These are phyloP conservation scores for Anorthoa munda DNA, from an alignment of 2,888 invertebrate genomes.

Conservation along the genomic window DNA sequence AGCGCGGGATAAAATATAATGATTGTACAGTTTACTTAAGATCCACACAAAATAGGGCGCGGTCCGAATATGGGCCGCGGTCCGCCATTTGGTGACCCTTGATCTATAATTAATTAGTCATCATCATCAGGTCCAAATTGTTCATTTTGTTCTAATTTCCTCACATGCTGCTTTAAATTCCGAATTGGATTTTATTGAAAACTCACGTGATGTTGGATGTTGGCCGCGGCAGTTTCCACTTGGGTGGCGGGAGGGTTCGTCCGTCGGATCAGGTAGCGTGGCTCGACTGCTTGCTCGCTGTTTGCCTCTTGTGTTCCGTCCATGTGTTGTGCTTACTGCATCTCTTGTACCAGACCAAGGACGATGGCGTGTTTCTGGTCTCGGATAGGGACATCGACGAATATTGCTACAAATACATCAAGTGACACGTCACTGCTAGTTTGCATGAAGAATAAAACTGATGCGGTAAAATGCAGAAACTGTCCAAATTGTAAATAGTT, in stretches of 20 bases:
- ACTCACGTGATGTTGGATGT: constrained; percentile 76
- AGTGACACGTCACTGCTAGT: constrained; percentile 70
- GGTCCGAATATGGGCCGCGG: too few species aligned
- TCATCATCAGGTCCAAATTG: constrained; percentile 64
- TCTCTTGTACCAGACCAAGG: constrained; percentile 88
- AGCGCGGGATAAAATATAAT: too few species aligned
- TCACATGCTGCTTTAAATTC: constrained; percentile 89
- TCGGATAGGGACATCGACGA: constrained; percentile 83
- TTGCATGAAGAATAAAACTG: constrained; percentile 66
- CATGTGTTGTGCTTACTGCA: constrained; percentile 92
- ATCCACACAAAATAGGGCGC: too few species aligned
- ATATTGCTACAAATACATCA: constrained; percentile 80
- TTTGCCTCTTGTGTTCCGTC: constrained; percentile 92
- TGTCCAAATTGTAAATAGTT: constrained; percentile 58
- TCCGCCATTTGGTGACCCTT: too few species aligned
- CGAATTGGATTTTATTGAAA: constrained; percentile 80
- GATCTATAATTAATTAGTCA: constrained; percentile 16
- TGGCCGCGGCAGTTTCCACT: constrained; percentile 88
- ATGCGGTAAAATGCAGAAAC: constrained; percentile 58
- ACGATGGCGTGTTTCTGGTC: constrained; percentile 73
- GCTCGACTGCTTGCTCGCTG: constrained; percentile 93
- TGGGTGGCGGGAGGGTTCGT: constrained; percentile 90
- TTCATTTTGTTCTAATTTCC: constrained; percentile 86
- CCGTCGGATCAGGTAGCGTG: constrained; percentile 96
- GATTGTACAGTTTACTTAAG: too few species aligned